A percentile compares a stretch with the other conserved stretches of the same genome.
Conservation (phyloP, 2,113 vertebrate species). For the Nipponia nippon region DNA sequence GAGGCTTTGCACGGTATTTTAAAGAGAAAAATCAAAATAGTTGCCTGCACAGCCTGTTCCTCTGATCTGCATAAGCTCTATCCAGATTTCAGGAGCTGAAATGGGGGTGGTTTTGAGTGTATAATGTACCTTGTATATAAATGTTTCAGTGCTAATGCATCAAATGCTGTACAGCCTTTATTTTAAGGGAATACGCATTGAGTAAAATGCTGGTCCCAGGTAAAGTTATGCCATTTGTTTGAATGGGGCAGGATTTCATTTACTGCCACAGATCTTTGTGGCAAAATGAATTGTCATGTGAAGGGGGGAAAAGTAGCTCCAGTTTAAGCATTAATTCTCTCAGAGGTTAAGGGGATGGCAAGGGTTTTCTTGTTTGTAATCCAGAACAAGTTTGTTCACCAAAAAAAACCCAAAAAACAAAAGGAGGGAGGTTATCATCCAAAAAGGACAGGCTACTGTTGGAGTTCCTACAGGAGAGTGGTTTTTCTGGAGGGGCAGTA, state of each 20-base stretch:
- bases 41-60: not conserved
- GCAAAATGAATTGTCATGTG: not conserved
- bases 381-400: not conserved
- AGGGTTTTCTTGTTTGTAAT: not conserved
- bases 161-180: not conserved
- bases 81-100: not conserved
- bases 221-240: not conserved
- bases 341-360: not conserved
- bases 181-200: not conserved
- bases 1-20: not conserved
- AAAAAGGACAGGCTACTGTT: not conserved
- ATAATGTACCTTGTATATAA: not conserved
- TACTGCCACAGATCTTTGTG: not conserved
- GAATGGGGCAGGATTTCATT: not conserved
- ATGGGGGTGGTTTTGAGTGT: not conserved
- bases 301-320: not conserved
- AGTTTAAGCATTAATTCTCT: not conserved
- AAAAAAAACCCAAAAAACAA: too few species aligned
- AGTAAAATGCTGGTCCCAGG: not conserved
- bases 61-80: not conserved
- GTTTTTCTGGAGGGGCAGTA: not conserved
- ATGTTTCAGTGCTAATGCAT: not conserved
- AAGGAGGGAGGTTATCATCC: not conserved
- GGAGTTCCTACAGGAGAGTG: not conserved
- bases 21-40: not conserved